Evolutionary conservation across 1,140 invertebrate species (phyloP), one percentile per base, ranked within the genome.

Genomic region (Drosophila azteca): DNA sequence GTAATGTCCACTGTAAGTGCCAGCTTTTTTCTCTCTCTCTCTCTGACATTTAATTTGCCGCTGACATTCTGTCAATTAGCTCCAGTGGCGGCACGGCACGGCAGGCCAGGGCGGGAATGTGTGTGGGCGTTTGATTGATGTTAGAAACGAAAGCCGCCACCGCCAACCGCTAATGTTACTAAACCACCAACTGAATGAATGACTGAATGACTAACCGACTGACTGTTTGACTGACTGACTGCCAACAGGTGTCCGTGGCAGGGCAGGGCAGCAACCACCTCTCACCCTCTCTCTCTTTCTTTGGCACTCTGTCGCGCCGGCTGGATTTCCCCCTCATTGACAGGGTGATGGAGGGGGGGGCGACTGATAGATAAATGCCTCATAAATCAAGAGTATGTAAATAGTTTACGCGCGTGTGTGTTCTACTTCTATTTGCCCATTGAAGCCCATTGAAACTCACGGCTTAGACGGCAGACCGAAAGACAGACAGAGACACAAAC

Each of bases 61-160:
- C 74, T 65, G 74, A 85, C 81, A 62, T 71, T 85, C 66, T 87
- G 81, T 85, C 81, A 85, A 85, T 85, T 85, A 85, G 78, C 68
- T 52, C 48, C 63, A 53, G 50, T 44, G 39, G 43, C 15, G 26
- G 62, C 24, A 26, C 4, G 35, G 48, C 31, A 26, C 0, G 24
- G 24, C 24, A 26, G 24, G 4, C 4, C 24, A 0, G 24, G 24
- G 24, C 24, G 24, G 0, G 24, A 0, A 5, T 24, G n/a, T 41
- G 77, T 65, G 80, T 77, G 81, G 81, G 82, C 57, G 78, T 78
- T 66, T 81, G 81, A 87, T 85, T 87, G 74, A 85, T 85, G 82
- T 85, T 71, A 35, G 22, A 77, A 51, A 70, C 68, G 74, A 77
- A 69, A 39, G 69, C 69, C 35, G 60, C 71, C 67, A 68, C 59